These are phyloP conservation scores for Chloroceryle inda DNA, from an alignment of 2,797 vertebrate genomes.

Conservation along the genomic window DNA sequence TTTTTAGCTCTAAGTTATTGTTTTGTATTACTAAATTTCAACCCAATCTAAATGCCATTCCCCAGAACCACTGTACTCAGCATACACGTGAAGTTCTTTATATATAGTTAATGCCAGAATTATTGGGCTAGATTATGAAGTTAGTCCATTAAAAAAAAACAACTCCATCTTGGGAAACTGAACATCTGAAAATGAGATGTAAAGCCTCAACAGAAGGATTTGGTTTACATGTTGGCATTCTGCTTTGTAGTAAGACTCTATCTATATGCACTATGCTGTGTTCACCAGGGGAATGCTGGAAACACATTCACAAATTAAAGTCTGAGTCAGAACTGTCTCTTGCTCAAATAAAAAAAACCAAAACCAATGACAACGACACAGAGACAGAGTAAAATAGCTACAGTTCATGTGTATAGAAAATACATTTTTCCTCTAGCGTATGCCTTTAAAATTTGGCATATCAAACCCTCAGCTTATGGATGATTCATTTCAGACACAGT, in stretches of 20 bases:
- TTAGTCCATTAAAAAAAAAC: background rate
- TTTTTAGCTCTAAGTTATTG: background rate
- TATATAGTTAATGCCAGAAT: background rate
- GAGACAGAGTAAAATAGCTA: slow-evolving; percentile 33
- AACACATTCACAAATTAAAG: slow-evolving; percentile 67
- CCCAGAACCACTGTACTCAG: background rate
- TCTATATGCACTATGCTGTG: background rate
- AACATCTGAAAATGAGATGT: background rate
- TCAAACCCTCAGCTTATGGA: background rate
- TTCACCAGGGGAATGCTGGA: slow-evolving; percentile 57
- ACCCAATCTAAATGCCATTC: background rate
- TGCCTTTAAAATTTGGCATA: background rate
- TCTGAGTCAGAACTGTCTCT: slow-evolving; percentile 64
- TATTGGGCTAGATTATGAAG: background rate
- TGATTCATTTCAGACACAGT: background rate
- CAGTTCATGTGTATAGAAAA: slow-evolving; percentile 4
- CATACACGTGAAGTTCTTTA: background rate
- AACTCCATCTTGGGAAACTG: background rate
- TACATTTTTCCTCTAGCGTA: background rate
- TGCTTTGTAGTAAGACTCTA: background rate
- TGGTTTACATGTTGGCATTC: slow-evolving; percentile 17
- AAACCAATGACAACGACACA: slow-evolving; percentile 29
- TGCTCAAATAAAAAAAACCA: slow-evolving; percentile 53
- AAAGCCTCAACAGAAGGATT: background rate
- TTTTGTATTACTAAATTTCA: background rate